Conservation (phyloP, 2,113 vertebrate species). For the Petroica traversi region DNA sequence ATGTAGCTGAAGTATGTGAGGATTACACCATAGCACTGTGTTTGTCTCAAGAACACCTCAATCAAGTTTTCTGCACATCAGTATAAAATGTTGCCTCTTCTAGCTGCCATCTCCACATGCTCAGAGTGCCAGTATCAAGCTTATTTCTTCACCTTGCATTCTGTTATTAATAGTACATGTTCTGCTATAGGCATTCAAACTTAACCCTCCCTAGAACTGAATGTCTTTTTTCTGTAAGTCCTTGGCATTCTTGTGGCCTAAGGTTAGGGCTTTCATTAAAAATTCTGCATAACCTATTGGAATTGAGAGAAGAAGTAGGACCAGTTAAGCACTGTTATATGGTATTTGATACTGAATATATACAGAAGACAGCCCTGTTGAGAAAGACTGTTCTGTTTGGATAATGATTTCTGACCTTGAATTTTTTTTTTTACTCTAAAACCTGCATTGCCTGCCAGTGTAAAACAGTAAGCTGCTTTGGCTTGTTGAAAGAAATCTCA, state of each 20-base stretch:
- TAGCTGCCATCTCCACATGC: background rate
- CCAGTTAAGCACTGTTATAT: background rate
- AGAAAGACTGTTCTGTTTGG: background rate
- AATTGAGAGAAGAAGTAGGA: background rate
- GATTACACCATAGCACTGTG: background rate
- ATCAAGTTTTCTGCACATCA: background rate
- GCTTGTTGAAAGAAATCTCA: background rate
- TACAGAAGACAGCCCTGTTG: background rate
- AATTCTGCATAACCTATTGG: background rate
- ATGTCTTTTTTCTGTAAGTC: background rate
- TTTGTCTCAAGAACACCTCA: background rate
- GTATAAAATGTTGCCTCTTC: background rate
- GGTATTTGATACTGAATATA: background rate
- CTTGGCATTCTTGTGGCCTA: background rate
- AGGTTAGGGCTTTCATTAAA: background rate
- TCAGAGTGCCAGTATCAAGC: background rate
- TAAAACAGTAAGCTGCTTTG: background rate
- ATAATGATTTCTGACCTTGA: background rate
- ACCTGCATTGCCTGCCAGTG: background rate
- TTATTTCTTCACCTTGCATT: background rate
- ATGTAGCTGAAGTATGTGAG: background rate
- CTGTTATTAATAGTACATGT: background rate
- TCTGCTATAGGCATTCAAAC: background rate
- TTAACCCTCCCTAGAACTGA: background rate
- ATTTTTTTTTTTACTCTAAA: background rate